Percentiles rank a stretch among this genome's conserved stretches.
These are phyloP conservation scores for Grammomys dolichurus DNA, from an alignment of 2,113 vertebrate genomes.

Conservation along the genomic window DNA sequence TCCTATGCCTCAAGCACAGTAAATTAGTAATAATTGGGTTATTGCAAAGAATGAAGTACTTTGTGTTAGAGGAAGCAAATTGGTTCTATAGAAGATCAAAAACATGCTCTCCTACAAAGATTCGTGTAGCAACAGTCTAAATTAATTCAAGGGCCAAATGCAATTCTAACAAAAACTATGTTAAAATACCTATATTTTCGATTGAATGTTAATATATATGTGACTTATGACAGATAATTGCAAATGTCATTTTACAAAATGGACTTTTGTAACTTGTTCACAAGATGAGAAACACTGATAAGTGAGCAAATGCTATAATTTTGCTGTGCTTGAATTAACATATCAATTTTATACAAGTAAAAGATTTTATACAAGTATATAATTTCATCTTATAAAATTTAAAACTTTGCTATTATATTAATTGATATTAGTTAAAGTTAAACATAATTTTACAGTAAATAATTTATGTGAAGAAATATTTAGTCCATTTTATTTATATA, in stretches of 20 bases:
- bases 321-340: slow-evolving; percentile 66
- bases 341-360: slow-evolving; percentile 67
- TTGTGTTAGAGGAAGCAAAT: slow-evolving; percentile 47
- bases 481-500: background rate
- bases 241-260: background rate
- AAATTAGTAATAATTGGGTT: slow-evolving; percentile 70
- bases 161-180: slow-evolving; percentile 68
- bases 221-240: background rate
- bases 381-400: slow-evolving; percentile 71
- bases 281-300: slow-evolving; percentile 58
- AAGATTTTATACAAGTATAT: slow-evolving; percentile 69
- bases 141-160: slow-evolving; percentile 70
- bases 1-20: slow-evolving; percentile 67
- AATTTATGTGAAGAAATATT: background rate
- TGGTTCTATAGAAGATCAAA: slow-evolving; percentile 62
- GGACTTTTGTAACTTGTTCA: slow-evolving; percentile 15
- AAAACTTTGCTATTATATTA: background rate
- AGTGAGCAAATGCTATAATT: slow-evolving; percentile 53
- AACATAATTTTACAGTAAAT: slow-evolving; percentile 63
- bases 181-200: slow-evolving; percentile 47
- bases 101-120: slow-evolving; percentile 28
- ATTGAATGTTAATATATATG: slow-evolving; percentile 49
- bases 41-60: slow-evolving; percentile 54
- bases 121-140: slow-evolving; percentile 27
- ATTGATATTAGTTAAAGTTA: slow-evolving; percentile 70